Conservation (phyloP, 30 jellyfish, hydroid and myxozoan genomes). For the Rhopilema esculentum region DNA sequence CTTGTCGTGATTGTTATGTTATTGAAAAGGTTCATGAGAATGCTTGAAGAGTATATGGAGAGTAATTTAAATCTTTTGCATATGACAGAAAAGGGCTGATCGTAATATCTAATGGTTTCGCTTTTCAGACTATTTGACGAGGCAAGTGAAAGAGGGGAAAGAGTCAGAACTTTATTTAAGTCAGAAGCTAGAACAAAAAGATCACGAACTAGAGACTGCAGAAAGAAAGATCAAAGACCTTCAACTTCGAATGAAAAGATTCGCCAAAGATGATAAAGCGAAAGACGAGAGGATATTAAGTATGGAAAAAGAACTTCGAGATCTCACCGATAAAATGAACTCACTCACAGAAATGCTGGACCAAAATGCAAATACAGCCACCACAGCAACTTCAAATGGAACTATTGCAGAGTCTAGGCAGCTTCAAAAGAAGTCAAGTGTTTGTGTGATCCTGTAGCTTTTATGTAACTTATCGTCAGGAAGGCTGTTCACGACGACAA, state of each 20-base stretch:
- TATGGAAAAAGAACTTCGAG: conserved; percentile 79
- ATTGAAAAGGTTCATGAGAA: too few species aligned
- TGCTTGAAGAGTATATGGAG: too few species aligned
- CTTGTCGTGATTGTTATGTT: too few species aligned
- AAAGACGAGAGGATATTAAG: conserved; percentile 79
- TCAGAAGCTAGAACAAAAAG: conserved; percentile 73
- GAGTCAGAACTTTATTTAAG: conserved; percentile 66
- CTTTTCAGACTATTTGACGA: conserved; percentile 75
- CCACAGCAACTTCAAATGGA: background rate
- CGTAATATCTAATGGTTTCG: too few species aligned
- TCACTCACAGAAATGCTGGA: conserved; percentile 75
- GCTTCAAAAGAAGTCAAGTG: conserved; percentile 31
- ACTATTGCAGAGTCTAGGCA: background rate
- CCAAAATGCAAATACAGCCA: conserved; percentile 31
- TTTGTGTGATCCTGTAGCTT: conserved; percentile 62
- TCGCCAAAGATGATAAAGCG: conserved; percentile 90
- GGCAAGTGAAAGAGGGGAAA: conserved; percentile 86
- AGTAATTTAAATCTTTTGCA: too few species aligned
- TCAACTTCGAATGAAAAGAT: conserved; percentile 87
- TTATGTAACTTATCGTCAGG: background rate
- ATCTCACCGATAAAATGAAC: conserved; percentile 64
- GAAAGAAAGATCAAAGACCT: conserved; percentile 89
- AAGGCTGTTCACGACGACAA: too few species aligned
- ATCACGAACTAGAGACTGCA: conserved; percentile 78
- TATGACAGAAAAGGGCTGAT: too few species aligned